Conservation (phyloP, 2,797 vertebrate genomes). For the Lateolabrax maculatus region DNA sequence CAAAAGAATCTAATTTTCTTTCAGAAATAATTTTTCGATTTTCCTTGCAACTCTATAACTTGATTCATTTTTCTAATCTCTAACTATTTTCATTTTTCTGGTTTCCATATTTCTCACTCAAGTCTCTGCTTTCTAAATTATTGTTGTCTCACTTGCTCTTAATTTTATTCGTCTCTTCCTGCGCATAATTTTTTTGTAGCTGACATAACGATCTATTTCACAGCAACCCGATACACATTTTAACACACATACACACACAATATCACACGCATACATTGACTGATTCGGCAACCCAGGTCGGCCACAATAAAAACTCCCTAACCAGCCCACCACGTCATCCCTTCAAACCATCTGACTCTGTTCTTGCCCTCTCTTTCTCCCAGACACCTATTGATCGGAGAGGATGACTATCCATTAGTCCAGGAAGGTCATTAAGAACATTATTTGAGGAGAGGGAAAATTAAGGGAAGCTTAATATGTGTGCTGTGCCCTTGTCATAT, state of each 20-base stretch:
- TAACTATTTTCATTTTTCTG: not conserved
- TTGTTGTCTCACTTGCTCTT: not conserved
- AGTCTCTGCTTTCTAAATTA: not conserved
- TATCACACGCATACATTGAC: not conserved
- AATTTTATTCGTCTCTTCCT: not conserved
- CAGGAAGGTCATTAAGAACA: not conserved
- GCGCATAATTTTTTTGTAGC: not conserved
- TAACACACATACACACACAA: not conserved
- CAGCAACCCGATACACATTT: not conserved
- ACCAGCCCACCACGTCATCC: slow-evolving; percentile 26
- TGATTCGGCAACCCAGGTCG: not conserved
- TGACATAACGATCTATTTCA: slow-evolving; percentile 22
- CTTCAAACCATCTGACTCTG: slow-evolving; percentile 27
- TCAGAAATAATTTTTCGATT: not conserved
- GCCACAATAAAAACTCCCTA: slow-evolving; percentile 40
- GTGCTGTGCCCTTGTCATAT: not conserved
- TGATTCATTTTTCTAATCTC: not conserved
- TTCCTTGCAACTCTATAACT: not conserved
- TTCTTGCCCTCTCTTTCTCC: not conserved
- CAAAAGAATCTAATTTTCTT: not conserved
- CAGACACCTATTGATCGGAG: slow-evolving; percentile 47
- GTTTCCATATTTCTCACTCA: not conserved
- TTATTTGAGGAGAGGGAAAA: slow-evolving; percentile 17
- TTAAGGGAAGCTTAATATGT: not conserved
- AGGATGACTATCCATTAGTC: not conserved